phyloP scores from a whole-genome alignment of 2,113 vertebrate species.

The Scalopus aquaticus region DNA sequence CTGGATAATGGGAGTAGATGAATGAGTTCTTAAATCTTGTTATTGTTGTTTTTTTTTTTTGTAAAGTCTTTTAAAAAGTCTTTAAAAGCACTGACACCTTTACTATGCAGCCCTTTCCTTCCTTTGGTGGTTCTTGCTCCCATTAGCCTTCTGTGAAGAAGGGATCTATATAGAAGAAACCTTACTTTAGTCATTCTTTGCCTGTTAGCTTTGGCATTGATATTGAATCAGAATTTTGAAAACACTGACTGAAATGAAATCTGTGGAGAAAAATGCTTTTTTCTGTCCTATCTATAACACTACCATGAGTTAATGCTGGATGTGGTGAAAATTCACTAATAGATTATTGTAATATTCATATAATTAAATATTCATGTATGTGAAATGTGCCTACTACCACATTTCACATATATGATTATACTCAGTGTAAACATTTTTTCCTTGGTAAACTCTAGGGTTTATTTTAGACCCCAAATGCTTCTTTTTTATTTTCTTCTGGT shows the following conservation, averaged over 20 bases:
- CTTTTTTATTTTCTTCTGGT: background rate
- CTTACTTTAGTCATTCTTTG: background rate
- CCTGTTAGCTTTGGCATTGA: background rate
- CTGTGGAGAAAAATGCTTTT: background rate
- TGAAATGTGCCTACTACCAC: background rate
- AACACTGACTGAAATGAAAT: background rate
- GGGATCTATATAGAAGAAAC: background rate
- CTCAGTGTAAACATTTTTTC: background rate
- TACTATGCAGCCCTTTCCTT: background rate
- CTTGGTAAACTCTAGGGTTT: background rate
- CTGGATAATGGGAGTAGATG: background rate
- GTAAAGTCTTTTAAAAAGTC: background rate
- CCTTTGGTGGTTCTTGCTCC: background rate
- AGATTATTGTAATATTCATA: background rate
- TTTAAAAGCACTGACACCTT: background rate
- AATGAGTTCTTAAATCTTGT: background rate
- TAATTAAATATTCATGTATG: background rate
- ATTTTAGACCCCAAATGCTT: background rate
- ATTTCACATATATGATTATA: background rate
- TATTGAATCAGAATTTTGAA: background rate
- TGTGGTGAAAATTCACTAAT: background rate
- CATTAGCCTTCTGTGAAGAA: background rate
- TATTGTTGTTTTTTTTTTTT: background rate
- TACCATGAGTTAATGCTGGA: background rate
- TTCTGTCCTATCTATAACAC: background rate